Base-by-base conservation (phyloP, 2,888 invertebrate species). In the Caenorhabditis japonica region DNA sequence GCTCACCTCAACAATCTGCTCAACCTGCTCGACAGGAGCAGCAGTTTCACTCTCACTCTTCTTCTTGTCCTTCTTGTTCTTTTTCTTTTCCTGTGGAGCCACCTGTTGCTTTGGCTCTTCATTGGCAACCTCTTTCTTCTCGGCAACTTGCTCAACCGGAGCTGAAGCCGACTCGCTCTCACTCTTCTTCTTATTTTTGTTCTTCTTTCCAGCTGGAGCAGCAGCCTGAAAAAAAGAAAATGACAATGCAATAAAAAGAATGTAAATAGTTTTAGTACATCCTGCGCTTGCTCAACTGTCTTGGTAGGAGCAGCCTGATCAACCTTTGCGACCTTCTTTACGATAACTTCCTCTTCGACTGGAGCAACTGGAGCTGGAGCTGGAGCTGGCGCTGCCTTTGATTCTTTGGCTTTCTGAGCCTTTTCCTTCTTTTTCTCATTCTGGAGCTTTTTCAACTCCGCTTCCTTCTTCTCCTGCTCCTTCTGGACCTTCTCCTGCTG, bases 171-270 rank as follows among this genome's bases (percentile, higher is more conserved):
- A 33, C 56, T 76, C 76, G 30, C 62, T 69, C 46, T 74, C 79
- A 52, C 70, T 70, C 44, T 71, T 62, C 68, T 70, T 75, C 75
- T 76, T 79, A 55, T 62, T 73, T 61, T 73, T 73, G 60, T 76
- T 64, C 60, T 70, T 72, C 55, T 72, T 76, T 47, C 56, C 53
- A 62, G 68, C 21, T 34, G 49, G 15, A 13, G 49, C 49, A 19
- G 25, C 51, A n/a, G 23, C 39, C 68, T 68, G 59, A 36, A 68
- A n/a, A n/a, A n/a, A n/a, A n/a, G n/a, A n/a, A n/a, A 58, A 12
- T 39, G 34, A 51, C 47, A 58, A 56, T 30, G 44, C 25, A 38
- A 62, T 62, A n/a, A 53, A n/a, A n/a, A n/a, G n/a, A n/a, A n/a
- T n/a, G n/a, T n/a, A n/a, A n/a, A n/a, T n/a, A n/a, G n/a, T n/a